Evolutionary conservation across 64 coral and sea anemone species (phyloP).

Genomic region (Acropora yongei): DNA sequence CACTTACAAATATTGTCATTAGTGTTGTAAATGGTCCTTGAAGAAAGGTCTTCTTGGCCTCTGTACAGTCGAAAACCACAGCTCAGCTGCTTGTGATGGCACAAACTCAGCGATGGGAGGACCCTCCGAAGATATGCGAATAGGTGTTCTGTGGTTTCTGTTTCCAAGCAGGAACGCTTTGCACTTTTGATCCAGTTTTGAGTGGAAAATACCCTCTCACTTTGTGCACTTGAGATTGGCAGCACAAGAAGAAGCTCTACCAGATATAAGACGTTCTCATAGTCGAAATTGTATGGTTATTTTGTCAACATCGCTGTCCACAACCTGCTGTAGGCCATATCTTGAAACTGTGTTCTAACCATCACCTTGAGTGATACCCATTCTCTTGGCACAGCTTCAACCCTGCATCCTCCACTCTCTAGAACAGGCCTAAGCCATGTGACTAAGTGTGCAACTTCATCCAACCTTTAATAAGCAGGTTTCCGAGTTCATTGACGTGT

Average conservation of each 20-base stretch:
- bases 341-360: not conserved
- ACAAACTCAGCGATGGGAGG: not conserved
- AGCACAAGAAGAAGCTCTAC: not conserved
- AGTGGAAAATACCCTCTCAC: not conserved
- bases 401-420: not conserved
- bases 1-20: not conserved
- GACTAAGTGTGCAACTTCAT: not conserved
- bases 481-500: conserved; percentile 12
- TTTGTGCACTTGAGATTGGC: not conserved
- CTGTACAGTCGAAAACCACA: not conserved
- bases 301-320: not conserved
- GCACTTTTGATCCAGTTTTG: not conserved
- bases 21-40: not conserved
- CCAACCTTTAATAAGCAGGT: not conserved
- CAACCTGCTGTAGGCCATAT: not conserved
- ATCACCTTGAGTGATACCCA: not conserved
- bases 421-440: not conserved
- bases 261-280: not conserved
- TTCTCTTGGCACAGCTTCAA: not conserved
- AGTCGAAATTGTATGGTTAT: not conserved
- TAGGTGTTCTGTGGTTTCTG: not conserved
- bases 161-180: conserved; percentile 10
- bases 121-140: not conserved
- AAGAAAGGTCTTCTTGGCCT: not conserved
- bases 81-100: not conserved